Evolutionary conservation across 2,888 invertebrate species (phyloP), one percentile per base, ranked within the genome.

Genomic region (Hipparchia sbordonii): DNA sequence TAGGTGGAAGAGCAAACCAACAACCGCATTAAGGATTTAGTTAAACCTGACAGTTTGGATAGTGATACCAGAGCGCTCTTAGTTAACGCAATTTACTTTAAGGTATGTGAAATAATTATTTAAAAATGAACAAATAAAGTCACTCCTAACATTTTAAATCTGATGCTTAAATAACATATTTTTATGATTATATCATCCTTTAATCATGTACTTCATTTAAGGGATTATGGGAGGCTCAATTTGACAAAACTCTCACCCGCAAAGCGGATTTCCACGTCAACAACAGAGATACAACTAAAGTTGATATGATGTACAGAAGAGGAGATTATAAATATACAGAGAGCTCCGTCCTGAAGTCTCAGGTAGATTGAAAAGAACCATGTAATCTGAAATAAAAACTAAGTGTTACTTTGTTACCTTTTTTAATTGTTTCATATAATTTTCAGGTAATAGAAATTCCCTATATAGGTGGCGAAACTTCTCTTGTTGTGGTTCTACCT

Each of bases 21-120:
- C 76, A 77, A 91, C 48, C 88, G 85, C 71, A 92, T 93, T 73
- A 90, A 91, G 75, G 80, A 92, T 78, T 92, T 99, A 10, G 90
- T 99, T 63, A 81, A 89, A 0, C 69, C 95, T 0, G 91, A 87
- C 39, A 85, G 91, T 74, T 82, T 97, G 1, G 80, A 87, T 79
- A 56, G 9, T 0, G 75, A 82, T 0, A 97, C 97, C 0, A 91
- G 95, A 59, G 89, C 97, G 76, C 95, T 98, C 2, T 94, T 98
- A 7, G 95, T 97, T 0, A 98, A 97, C 85, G 98, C 97, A 0
- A 95, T 98, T 62, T 97, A 98, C 85, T 98, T 98, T 89, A 97
- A 97, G 92, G 95, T 95, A 80, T 76, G 76, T 71, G 39, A 33
- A 56, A 5, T 56, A 12, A 13, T 56, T 56, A 56, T 13, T 2